A percentile compares a stretch with the other conserved stretches of the same genome.
phyloP scores from a whole-genome alignment of 2,888 invertebrate genomes.

The Cryptocephalus moraei region DNA sequence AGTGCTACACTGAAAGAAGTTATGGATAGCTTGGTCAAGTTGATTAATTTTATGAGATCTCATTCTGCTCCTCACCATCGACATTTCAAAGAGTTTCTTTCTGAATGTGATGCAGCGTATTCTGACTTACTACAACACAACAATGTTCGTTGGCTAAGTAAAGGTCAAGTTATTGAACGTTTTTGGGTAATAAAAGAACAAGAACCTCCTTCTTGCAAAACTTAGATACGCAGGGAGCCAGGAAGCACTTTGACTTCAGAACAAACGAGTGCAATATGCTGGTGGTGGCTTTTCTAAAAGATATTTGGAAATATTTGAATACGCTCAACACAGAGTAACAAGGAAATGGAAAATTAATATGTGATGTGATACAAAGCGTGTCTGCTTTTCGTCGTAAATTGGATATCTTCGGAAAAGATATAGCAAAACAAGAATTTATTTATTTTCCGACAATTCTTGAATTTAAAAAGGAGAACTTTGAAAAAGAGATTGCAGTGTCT shows the following conservation, averaged over 20 bases:
- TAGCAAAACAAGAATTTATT: slow-evolving; percentile 15
- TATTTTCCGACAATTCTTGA: slow-evolving; percentile 23
- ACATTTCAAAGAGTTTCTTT: slow-evolving; percentile 9
- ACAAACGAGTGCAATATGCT: slow-evolving; percentile 3
- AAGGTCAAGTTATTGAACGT: slow-evolving; percentile 16
- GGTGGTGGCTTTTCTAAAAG: slow-evolving; percentile 1
- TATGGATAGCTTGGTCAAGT: slow-evolving; percentile 15
- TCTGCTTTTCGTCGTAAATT: slow-evolving; percentile 9
- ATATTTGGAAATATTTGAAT: slow-evolving; percentile 1
- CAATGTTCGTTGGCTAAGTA: slow-evolving; percentile 20
- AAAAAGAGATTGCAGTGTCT: neutral
- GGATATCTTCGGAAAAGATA: slow-evolving; percentile 16
- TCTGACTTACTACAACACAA: slow-evolving; percentile 21
- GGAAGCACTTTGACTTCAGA: slow-evolving; percentile 15
- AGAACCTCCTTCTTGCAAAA: slow-evolving; percentile 19
- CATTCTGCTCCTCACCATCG: slow-evolving; percentile 12
- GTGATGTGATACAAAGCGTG: neutral
- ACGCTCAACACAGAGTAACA: neutral
- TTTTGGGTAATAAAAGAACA: too few species aligned
- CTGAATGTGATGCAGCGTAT: slow-evolving; percentile 14
- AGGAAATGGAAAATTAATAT: too few species aligned
- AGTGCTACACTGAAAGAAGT: slow-evolving; percentile 3
- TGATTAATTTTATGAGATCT: slow-evolving; percentile 19
- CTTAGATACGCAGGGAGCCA: slow-evolving; percentile 20
- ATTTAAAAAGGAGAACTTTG: slow-evolving; percentile 17